Base-by-base conservation (phyloP, 2,113 vertebrate species). In the Tylochromis polylepis region DNA sequence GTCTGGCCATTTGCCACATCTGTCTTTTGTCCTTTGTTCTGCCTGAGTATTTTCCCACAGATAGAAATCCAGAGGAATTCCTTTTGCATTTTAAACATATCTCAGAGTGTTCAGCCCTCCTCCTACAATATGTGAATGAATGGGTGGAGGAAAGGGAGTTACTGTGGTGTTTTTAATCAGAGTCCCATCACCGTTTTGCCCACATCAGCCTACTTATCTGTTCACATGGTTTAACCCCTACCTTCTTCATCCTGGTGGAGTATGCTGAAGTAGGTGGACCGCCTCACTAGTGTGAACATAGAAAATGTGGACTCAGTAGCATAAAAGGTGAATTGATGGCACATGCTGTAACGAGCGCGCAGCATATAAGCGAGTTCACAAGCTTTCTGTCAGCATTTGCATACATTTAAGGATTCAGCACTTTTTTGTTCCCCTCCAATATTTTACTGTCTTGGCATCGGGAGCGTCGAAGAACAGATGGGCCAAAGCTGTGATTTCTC, bases 21-120 rank as follows among this genome's bases (percentile, higher is more conserved):
- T 92, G 91, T 91, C 93, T 90, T 89, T 95, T 95, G 92, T 95
- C 82, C 27, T 88, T 92, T 93, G 86, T 93, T 93, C 83, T 81
- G 77, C 15, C n/a, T 14, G 11, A 84, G 57, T 70, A 31, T 86
- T 90, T 90, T 89, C 91, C 91, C 87, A 89, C 88, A 88, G 81
- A 86, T 53, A 81, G 72, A 92, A 79, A 89, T 95, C 82, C 82
- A 58, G 41, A 91, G 62, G 83, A 93, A 94, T 93, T 90, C 89
- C 79, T 87, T 85, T 27, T 79, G 90, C 79, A 82, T 85, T 90
- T 93, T 53, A 83, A 81, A 77, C 87, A 91, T 85, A 85, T 92
- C 87, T 91, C 43, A 11, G 53, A 86, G 9, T 34, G 3, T 53
- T 82, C 22, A 18, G 56, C 60, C 58, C 29, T 41, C 82, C 87